Evolutionary conservation across 2,113 vertebrate species (phyloP).

Genomic region (Catharus bicknelli): DNA sequence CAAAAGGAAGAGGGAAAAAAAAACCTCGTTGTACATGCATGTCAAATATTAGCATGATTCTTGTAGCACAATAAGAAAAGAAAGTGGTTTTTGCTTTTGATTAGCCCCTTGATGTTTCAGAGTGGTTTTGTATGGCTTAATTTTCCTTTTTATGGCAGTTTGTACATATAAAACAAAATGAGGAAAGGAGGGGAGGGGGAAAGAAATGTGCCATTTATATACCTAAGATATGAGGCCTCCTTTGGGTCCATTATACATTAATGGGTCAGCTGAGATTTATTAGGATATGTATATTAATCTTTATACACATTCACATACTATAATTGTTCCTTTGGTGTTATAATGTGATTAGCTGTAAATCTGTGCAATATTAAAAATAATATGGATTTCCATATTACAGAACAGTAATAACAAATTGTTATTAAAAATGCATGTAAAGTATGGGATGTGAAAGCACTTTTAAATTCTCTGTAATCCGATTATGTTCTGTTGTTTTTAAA

Average conservation of each 20-base stretch:
- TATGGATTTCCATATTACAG: conserved; percentile 57
- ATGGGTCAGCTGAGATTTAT: conserved; percentile 78
- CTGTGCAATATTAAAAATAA: conserved; percentile 76
- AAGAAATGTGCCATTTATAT: conserved; percentile 71
- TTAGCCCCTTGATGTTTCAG: conserved; percentile 73
- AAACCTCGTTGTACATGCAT: conserved; percentile 23
- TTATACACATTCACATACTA: conserved; percentile 69
- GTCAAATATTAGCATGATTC: conserved; percentile 52
- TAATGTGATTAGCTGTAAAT: conserved; percentile 77
- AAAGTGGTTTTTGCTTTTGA: conserved; percentile 70
- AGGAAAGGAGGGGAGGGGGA: conserved; percentile 34
- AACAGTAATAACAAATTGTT: conserved; percentile 66
- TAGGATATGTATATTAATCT: conserved; percentile 80
- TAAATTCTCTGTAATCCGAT: conserved; percentile 12
- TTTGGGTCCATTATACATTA: conserved; percentile 77
- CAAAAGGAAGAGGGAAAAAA: not conserved
- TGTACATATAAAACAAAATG: conserved; percentile 64
- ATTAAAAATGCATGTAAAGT: conserved; percentile 70
- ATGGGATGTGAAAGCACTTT: conserved; percentile 18
- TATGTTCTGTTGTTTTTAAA: conserved; percentile 34
- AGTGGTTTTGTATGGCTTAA: conserved; percentile 69
- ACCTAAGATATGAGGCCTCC: conserved; percentile 69
- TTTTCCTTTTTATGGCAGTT: conserved; percentile 76
- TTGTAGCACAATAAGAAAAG: conserved; percentile 59
- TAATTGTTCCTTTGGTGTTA: conserved; percentile 75